Evolutionary conservation across 1,140 invertebrate genomes (phyloP).

Genomic region (Drosophila sechellia): DNA sequence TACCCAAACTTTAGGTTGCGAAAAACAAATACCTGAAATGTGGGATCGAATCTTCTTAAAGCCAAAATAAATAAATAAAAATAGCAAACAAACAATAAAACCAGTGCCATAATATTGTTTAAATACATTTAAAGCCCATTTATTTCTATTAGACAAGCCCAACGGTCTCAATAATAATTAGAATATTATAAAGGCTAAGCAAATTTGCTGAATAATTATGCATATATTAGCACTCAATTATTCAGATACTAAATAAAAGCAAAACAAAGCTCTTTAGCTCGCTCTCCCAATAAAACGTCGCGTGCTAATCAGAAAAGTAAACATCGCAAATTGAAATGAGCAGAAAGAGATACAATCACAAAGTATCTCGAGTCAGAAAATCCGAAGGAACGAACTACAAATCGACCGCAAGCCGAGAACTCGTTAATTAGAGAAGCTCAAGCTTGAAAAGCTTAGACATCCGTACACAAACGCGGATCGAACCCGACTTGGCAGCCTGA

Average conservation of each 20-base stretch:
- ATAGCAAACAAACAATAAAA: background rate
- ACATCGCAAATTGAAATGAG: conserved; percentile 48
- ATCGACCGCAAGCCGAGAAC: conserved; percentile 31
- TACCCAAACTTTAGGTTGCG: background rate
- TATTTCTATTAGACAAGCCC: conserved; percentile 1
- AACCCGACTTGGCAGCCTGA: conserved; percentile 27
- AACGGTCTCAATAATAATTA: conserved; percentile 16
- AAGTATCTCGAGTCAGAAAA: conserved; percentile 30
- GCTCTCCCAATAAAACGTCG: conserved; percentile 5
- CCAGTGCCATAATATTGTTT: background rate
- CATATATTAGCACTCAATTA: conserved; percentile 52
- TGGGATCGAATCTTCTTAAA: no score
- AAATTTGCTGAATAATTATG: conserved; percentile 41
- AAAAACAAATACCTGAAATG: background rate
- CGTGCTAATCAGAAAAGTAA: conserved; percentile 54
- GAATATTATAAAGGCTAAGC: conserved; percentile 20
- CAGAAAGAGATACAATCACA: conserved; percentile 49
- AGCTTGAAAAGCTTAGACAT: conserved; percentile 41
- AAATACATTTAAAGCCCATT: conserved; percentile 7
- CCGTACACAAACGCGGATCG: conserved; percentile 32
- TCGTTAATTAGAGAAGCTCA: conserved; percentile 62
- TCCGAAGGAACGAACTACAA: conserved; percentile 24
- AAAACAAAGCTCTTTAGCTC: conserved; percentile 40
- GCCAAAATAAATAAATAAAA: no score
- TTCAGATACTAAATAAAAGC: conserved; percentile 50